phyloP scores from a whole-genome alignment of 2,113 vertebrate species.

The Otocyon megalotis region DNA sequence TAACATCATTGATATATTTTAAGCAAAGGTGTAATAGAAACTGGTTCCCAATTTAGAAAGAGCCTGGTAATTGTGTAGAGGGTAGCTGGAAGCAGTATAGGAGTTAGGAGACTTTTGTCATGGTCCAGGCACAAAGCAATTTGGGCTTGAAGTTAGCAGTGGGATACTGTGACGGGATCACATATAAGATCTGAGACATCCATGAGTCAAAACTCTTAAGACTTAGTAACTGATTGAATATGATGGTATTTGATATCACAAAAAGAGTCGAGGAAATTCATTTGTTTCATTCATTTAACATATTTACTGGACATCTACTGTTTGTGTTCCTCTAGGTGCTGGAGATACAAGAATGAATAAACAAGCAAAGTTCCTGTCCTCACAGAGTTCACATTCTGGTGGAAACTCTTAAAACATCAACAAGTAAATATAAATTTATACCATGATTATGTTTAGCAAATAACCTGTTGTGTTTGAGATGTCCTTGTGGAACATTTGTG shows the following conservation, averaged over 20 bases:
- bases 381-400: slow-evolving; percentile 40
- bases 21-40: neutral
- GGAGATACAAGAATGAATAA: slow-evolving; percentile 29
- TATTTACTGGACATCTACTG: neutral
- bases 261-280: neutral
- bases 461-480: slow-evolving; percentile 26
- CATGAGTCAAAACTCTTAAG: slow-evolving; percentile 14
- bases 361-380: neutral
- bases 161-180: neutral
- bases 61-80: neutral
- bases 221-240: neutral
- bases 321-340: neutral
- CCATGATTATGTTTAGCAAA: slow-evolving; percentile 50
- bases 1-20: neutral
- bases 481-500: slow-evolving; percentile 9
- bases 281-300: slow-evolving; percentile 17
- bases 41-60: slow-evolving; percentile 35
- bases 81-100: neutral
- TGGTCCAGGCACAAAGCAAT: neutral
- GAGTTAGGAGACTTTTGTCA: neutral
- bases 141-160: slow-evolving; percentile 9
- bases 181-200: neutral
- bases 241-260: neutral
- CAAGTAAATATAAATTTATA: slow-evolving; percentile 25
- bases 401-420: slow-evolving; percentile 2